phyloP scores from a whole-genome alignment of 1,140 invertebrate genomes.

The Lepidurus arcticus region DNA sequence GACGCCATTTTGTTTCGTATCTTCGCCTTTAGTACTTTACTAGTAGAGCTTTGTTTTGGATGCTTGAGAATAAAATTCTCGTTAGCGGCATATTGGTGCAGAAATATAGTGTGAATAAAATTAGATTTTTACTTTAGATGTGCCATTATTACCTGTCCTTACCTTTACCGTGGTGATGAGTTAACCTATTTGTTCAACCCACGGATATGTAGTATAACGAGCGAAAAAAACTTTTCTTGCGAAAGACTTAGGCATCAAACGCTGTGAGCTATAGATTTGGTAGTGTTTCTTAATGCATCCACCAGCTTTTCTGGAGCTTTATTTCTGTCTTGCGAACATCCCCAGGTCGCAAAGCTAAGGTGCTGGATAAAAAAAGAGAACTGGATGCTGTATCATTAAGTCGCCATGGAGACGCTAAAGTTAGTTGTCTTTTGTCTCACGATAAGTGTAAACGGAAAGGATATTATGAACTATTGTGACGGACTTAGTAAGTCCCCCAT shows the following conservation, averaged over 20 bases:
- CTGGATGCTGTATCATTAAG: not conserved
- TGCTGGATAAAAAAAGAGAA: not conserved
- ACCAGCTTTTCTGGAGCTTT: not conserved
- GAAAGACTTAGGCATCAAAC: not conserved
- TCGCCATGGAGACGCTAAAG: not conserved
- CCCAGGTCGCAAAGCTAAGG: not conserved
- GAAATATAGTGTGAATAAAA: too few species aligned
- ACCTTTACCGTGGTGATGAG: not conserved
- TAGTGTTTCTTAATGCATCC: not conserved
- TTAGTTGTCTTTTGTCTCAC: not conserved
- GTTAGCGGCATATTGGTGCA: not conserved
- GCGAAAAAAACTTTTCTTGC: not conserved
- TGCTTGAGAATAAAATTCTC: not conserved
- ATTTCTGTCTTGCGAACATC: not conserved
- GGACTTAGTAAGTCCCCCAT: too few species aligned
- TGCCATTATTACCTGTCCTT: not conserved
- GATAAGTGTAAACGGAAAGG: not conserved
- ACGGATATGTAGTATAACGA: not conserved
- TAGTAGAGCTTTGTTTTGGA: too few species aligned
- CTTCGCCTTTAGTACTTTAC: too few species aligned
- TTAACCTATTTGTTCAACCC: not conserved
- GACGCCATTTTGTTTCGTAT: too few species aligned
- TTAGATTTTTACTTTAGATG: not conserved
- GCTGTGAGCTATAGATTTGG: not conserved
- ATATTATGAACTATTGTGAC: not conserved